Evolutionary conservation across 2,888 invertebrate species (phyloP), one percentile per base, ranked within the genome.

Genomic region (Lochmaea capreae): DNA sequence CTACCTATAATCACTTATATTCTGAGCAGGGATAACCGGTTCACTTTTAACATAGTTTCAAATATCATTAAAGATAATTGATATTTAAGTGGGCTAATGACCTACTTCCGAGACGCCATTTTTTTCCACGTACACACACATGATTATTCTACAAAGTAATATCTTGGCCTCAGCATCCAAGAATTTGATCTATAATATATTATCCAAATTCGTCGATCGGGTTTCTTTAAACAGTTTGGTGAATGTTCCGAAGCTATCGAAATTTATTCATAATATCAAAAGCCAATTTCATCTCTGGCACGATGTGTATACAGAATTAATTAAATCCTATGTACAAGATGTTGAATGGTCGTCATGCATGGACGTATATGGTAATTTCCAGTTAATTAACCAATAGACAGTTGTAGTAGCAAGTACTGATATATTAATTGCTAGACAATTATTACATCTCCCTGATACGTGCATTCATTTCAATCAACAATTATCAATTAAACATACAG

Each of bases 341-440:
- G 68, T 67, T 67, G 46, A 59, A 46, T 61, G 61, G 61, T 3
- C 12, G n/a, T 33, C 33, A 16, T 22, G 68, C 68, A 52, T 16
- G 57, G 18, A 33, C 33, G 14, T 52, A 49, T 68, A 42, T 49
- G 61, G 33, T 42, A 62, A 62, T 62, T 61, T 68, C 39, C 12
- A 67, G 61, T 68, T 68, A 62, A 68, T 68, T 68, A 62, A 68
- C 61, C 61, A 61, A 62, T 62, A 61, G 61, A 68, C 61, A 68
- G 42, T 63, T 63, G 62, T 63, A 43, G 16, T 63, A 11, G 16
- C 62, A 63, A 16, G 43, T 43, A 43, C 6, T 39, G 43, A 63
- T 42, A 63, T 22, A 39, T 42, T 42, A 43, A 63, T 63, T 26
- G 59, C 26, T 10, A 9, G 12, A 59, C 59, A 59, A 59, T 59